Base-by-base conservation (phyloP, 2,888 invertebrate genomes). In the Litoditis marina region DNA sequence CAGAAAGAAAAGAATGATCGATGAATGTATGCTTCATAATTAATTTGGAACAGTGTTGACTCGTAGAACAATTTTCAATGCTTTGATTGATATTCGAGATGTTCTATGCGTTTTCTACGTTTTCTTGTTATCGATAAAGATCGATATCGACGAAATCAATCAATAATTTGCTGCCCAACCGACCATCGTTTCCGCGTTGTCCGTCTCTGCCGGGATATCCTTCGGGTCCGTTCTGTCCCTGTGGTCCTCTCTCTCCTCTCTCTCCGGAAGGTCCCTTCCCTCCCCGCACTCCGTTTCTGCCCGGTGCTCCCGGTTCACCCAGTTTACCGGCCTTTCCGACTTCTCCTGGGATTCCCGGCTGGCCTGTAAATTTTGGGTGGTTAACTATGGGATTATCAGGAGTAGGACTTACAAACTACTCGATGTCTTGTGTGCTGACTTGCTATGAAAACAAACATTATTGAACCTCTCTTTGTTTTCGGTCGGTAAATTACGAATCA, bases 311-410 rank as follows among this genome's bases (percentile, higher is more conserved):
- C n/a, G 19, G 54, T 47, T 73, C 73, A 54, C 76, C 72, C 16
- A 70, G 44, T 55, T 77, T 75, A 63, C 79, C 79, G 7, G 75
- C 58, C 44, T 72, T 67, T 39, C 79, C 79, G 11, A 76, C 69
- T 53, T 78, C 76, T 44, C 79, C 79, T n/a, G 76, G 76, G 49
- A 77, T 76, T 49, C 79, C 78, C 34, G 72, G 64, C 46, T 75
- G 72, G 11, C 67, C 70, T 28, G 55, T 42, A 60, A 51, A 2
- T 16, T 4, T n/a, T n/a, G n/a, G n/a, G n/a, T n/a, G n/a, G n/a
- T n/a, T n/a, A n/a, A n/a, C n/a, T n/a, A 13, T n/a, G n/a, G n/a
- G n/a, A n/a, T n/a, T n/a, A n/a, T n/a, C n/a, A n/a, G n/a, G n/a
- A n/a, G n/a, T n/a, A n/a, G 13, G 13, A 13, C 13, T 36, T 13